These are phyloP conservation scores for Taeniopygia guttata DNA, from an alignment of 2,797 vertebrate species.

Conservation along the genomic window DNA sequence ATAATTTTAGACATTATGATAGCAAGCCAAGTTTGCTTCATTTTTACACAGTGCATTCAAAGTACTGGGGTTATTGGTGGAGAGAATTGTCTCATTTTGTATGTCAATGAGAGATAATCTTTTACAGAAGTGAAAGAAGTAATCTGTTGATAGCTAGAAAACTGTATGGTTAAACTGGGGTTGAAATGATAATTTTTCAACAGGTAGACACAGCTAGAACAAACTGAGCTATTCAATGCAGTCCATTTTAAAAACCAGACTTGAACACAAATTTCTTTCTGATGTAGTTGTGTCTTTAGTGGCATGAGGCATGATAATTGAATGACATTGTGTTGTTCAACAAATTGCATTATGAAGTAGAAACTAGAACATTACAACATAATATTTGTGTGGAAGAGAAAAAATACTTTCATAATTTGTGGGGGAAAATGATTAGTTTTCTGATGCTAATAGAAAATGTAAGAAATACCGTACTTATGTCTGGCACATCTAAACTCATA, in stretches of 20 bases:
- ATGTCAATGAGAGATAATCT: not conserved
- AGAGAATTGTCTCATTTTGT: not conserved
- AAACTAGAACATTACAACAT: not conserved
- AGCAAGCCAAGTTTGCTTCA: not conserved
- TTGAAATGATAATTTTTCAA: not conserved
- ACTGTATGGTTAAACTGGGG: not conserved
- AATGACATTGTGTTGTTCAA: not conserved
- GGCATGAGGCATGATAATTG: not conserved
- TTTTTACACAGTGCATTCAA: not conserved
- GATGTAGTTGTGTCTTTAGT: not conserved
- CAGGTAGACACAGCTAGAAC: not conserved
- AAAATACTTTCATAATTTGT: not conserved
- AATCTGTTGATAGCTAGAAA: not conserved
- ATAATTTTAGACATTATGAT: not conserved
- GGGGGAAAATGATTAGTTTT: constrained; percentile 33
- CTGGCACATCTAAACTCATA: constrained; percentile 77
- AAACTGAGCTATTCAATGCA: not conserved
- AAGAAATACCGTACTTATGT: constrained; percentile 68
- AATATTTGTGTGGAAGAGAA: not conserved
- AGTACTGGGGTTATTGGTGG: rapidly evolving
- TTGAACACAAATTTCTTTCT: not conserved
- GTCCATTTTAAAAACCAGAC: not conserved
- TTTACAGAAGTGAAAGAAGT: not conserved
- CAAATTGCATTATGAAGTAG: not conserved
- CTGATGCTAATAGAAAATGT: constrained; percentile 44